Evolutionary conservation across 2,888 invertebrate species (phyloP).

Genomic region (Ditula angustiorana): DNA sequence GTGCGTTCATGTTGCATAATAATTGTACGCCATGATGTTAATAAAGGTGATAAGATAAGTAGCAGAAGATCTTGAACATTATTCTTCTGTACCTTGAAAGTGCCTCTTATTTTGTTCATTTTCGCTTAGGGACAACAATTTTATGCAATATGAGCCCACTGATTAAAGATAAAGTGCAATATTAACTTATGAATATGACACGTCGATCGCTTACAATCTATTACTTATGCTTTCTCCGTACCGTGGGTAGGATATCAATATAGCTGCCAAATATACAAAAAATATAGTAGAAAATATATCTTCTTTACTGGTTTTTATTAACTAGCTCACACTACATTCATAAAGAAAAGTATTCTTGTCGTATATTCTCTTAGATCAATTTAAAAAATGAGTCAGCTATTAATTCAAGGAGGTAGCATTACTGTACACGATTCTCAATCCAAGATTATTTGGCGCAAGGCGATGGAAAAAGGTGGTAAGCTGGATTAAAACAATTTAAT

Average conservation of each 20-base stretch:
- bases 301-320: conserved; percentile 9
- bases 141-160: conserved; percentile 26
- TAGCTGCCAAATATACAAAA: conserved; percentile 37
- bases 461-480: too few relatives aligned
- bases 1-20: conserved; percentile 30
- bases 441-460: too few relatives aligned
- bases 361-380: too few relatives aligned
- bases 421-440: too few relatives aligned
- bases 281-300: conserved; percentile 12
- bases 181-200: conserved; percentile 30
- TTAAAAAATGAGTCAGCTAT: too few relatives aligned
- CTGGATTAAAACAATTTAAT: too few relatives aligned
- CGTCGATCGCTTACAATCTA: conserved; percentile 13
- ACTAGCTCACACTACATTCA: not conserved
- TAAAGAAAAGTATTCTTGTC: conserved; percentile 19
- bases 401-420: too few relatives aligned
- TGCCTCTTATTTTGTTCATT: conserved; percentile 31
- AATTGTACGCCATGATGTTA: conserved; percentile 7
- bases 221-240: conserved; percentile 20
- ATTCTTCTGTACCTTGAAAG: conserved; percentile 32
- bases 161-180: conserved; percentile 36
- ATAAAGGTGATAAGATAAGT: conserved; percentile 1
- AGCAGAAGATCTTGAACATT: conserved; percentile 8
- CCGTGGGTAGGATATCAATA: conserved; percentile 18
- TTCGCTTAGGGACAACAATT: conserved; percentile 8